These are phyloP conservation scores for Myanophis thanlyinensis DNA, from an alignment of 2,113 vertebrate species.

Conservation along the genomic window DNA sequence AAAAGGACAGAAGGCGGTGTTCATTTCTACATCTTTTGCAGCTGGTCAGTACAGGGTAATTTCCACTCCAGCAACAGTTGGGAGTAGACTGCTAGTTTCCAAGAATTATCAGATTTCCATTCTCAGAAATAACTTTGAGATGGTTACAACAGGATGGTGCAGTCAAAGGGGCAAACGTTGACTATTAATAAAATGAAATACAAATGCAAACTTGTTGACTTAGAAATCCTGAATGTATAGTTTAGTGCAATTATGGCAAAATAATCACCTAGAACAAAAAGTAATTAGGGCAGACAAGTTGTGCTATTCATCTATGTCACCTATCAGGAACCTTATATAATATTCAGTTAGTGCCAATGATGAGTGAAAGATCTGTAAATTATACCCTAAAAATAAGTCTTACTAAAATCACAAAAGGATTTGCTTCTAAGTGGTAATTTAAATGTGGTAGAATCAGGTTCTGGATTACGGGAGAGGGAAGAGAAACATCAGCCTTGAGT, in stretches of 20 bases:
- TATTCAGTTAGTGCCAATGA: not conserved
- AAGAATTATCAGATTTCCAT: not conserved
- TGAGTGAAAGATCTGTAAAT: not conserved
- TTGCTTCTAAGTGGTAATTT: not conserved
- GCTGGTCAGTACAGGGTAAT: not conserved
- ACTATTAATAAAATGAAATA: constrained; percentile 23
- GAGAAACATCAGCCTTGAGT: not conserved
- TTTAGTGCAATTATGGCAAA: not conserved
- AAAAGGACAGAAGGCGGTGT: not conserved
- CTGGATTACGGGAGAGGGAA: not conserved
- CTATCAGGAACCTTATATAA: not conserved
- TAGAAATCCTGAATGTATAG: not conserved
- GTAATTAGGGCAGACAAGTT: not conserved
- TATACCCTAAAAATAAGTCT: not conserved
- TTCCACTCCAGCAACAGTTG: not conserved
- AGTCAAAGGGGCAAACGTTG: not conserved
- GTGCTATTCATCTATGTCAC: not conserved
- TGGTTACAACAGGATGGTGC: not conserved
- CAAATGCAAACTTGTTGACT: not conserved
- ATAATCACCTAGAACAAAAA: constrained; percentile 2
- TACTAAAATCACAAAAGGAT: not conserved
- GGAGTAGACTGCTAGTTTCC: not conserved
- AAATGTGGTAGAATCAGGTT: not conserved
- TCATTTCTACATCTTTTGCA: not conserved
- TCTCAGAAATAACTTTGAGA: not conserved